Conservation (phyloP, 2,888 invertebrate species). For the Hirtodrosophila trivittata region DNA sequence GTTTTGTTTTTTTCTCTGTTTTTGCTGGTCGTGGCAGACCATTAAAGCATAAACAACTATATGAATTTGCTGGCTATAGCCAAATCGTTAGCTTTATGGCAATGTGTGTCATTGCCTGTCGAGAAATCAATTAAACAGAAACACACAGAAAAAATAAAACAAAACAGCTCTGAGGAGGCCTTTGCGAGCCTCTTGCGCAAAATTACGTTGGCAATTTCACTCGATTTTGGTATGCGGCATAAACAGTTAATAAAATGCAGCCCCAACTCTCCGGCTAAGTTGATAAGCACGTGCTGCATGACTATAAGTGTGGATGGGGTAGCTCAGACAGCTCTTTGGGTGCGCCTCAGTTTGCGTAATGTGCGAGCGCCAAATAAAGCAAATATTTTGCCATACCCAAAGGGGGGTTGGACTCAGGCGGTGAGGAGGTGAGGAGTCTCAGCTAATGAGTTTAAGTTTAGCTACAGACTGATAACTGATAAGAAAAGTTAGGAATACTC, state of each 20-base stretch:
- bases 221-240: conserved; percentile 64
- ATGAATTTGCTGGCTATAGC: conserved; percentile 40
- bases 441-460: too few relatives aligned
- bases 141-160: conserved; percentile 31
- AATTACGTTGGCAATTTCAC: conserved; percentile 79
- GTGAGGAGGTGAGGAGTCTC: too few relatives aligned
- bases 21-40: conserved; percentile 26
- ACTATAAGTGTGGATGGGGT: neutral
- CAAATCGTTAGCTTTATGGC: conserved; percentile 63
- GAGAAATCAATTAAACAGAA: conserved; percentile 76
- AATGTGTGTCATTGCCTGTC: conserved; percentile 78
- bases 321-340: conserved; percentile 18
- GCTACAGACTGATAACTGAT: too few relatives aligned
- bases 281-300: conserved; percentile 43
- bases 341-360: conserved; percentile 59
- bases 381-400: neutral
- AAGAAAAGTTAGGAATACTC: too few relatives aligned
- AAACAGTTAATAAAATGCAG: conserved; percentile 52
- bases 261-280: conserved; percentile 15
- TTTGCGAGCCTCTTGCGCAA: conserved; percentile 60
- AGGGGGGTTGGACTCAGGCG: neutral
- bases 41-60: conserved; percentile 60
- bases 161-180: neutral
- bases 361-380: conserved; percentile 24
- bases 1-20: conserved; percentile 13